A percentile compares a stretch with the other conserved stretches of the same genome.
These are phyloP conservation scores for Drosophila mimica DNA, from an alignment of 2,888 invertebrate species.

Conservation along the genomic window DNA sequence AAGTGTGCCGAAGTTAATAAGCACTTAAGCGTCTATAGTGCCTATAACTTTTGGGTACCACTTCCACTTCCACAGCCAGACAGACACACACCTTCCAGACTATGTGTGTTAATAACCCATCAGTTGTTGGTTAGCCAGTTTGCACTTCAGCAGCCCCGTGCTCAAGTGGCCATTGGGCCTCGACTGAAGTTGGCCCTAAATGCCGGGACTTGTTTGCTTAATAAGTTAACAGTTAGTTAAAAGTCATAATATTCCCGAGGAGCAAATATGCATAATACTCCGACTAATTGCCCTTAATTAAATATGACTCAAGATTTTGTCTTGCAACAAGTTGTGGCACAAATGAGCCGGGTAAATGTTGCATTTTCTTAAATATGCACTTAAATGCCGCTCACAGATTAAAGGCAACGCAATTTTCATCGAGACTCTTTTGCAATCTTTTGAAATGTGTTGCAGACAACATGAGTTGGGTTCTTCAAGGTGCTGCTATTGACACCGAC, in stretches of 20 bases:
- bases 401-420: slow-evolving; percentile 17
- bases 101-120: slow-evolving; percentile 37
- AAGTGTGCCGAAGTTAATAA: slow-evolving; percentile 77
- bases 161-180: slow-evolving; percentile 41
- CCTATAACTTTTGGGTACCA: slow-evolving; percentile 25
- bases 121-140: slow-evolving; percentile 34
- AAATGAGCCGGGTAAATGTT: slow-evolving; percentile 7
- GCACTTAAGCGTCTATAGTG: slow-evolving; percentile 70
- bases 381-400: slow-evolving; percentile 42
- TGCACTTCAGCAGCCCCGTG: slow-evolving; percentile 44
- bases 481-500: slow-evolving; percentile 25
- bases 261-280: slow-evolving; percentile 16
- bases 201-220: slow-evolving; percentile 29
- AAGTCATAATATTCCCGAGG: slow-evolving; percentile 24
- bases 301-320: not conserved
- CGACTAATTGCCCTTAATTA: slow-evolving; percentile 6
- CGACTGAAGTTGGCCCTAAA: slow-evolving; percentile 29
- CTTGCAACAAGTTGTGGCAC: not conserved
- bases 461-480: slow-evolving; percentile 4
- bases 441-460: not conserved
- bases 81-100: not conserved
- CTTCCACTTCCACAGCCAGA: not conserved
- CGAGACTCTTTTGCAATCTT: not conserved
- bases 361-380: slow-evolving; percentile 16
- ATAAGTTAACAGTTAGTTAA: slow-evolving; percentile 34